Evolutionary conservation across 1,140 invertebrate species (phyloP).

Genomic region (Cotesia vestalis): DNA sequence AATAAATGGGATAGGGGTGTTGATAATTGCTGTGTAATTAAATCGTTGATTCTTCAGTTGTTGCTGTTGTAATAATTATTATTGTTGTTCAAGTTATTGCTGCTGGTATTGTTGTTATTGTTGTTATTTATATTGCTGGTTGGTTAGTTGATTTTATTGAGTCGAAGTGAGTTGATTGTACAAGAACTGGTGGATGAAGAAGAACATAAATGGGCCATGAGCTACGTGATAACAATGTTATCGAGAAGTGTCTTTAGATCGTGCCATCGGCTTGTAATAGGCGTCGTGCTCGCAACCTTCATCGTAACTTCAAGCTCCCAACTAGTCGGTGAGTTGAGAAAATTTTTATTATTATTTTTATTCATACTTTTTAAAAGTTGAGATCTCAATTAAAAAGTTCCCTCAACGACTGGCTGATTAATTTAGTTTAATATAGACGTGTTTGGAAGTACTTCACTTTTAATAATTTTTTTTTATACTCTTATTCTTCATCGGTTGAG

Average conservation of each 20-base stretch:
- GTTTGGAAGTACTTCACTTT: too few relatives aligned
- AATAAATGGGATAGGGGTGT: slow-evolving; percentile 19
- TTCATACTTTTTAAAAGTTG: background rate
- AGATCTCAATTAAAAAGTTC: background rate
- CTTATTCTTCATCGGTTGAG: too few relatives aligned
- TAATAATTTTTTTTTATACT: too few relatives aligned
- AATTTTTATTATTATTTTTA: background rate
- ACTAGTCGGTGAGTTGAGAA: slow-evolving; percentile 49
- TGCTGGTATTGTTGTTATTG: background rate
- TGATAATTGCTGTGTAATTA: too few relatives aligned
- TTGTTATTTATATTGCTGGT: background rate
- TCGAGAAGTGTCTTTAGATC: slow-evolving; percentile 38
- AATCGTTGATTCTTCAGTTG: too few relatives aligned
- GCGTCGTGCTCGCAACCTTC: slow-evolving; percentile 47
- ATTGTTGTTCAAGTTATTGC: too few relatives aligned
- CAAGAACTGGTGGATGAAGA: too few relatives aligned
- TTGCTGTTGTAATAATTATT: slow-evolving; percentile 12
- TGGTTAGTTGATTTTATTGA: too few relatives aligned
- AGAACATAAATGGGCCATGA: slow-evolving; percentile 8
- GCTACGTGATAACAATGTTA: slow-evolving; percentile 23
- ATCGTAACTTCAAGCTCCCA: slow-evolving; percentile 47
- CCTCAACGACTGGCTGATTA: background rate
- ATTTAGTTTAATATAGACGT: too few relatives aligned
- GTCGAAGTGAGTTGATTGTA: too few relatives aligned
- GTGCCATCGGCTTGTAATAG: slow-evolving; percentile 44